Percentiles rank a stretch among this genome's conserved stretches.
phyloP scores from a whole-genome alignment of 1,140 invertebrate species.

The Eriosoma lanigerum region DNA sequence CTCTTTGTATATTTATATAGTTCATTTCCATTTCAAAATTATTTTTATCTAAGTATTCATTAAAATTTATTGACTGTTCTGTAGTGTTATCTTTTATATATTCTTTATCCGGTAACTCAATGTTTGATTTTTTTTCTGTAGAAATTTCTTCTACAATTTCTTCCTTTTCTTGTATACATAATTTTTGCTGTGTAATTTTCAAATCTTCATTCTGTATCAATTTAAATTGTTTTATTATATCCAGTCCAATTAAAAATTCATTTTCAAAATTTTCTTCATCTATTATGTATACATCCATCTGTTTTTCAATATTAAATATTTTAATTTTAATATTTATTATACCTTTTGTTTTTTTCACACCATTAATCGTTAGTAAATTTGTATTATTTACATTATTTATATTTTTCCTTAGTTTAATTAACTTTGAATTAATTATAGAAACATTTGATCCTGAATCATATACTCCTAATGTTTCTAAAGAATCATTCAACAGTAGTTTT shows the following conservation, averaged over 20 bases:
- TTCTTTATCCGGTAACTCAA: no score
- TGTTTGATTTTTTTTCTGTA: neutral
- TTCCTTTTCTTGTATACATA: neutral
- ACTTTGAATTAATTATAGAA: slow-evolving; percentile 39
- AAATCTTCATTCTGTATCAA: neutral
- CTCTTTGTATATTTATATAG: neutral
- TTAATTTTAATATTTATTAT: neutral
- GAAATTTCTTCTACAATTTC: neutral
- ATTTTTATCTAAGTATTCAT: neutral
- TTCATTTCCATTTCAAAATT: neutral
- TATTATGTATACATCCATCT: neutral
- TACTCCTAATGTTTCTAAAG: slow-evolving; percentile 18
- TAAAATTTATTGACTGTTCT: neutral
- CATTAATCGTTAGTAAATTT: slow-evolving; percentile 55
- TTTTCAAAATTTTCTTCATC: neutral
- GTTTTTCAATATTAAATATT: neutral
- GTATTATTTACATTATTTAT: slow-evolving; percentile 32
- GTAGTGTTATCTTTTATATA: neutral
- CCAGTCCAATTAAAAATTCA: neutral
- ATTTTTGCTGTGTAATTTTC: neutral
- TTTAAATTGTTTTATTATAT: neutral
- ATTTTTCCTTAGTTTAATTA: slow-evolving; percentile 32
- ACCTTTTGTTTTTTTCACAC: slow-evolving; percentile 33
- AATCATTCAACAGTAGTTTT: slow-evolving; percentile 33
- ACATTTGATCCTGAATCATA: slow-evolving; percentile 52